A percentile compares a stretch with the other conserved stretches of the same genome.
Conservation (phyloP, 2,113 vertebrate species). For the Dipodomys ordii region DNA sequence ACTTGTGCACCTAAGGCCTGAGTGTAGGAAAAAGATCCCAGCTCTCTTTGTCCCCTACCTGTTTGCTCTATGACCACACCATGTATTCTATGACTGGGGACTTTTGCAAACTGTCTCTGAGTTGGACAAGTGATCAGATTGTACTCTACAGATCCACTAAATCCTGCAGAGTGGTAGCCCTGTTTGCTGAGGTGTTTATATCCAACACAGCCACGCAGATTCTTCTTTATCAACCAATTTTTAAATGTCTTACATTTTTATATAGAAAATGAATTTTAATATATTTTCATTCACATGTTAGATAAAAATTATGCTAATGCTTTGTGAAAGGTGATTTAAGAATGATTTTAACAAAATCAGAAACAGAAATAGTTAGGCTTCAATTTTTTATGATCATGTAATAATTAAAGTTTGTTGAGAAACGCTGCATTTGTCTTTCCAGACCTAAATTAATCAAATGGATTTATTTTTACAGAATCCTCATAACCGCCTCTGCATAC, state of each 20-base stretch:
- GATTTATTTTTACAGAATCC: constrained; percentile 81
- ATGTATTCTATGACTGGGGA: neutral
- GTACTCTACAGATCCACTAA: neutral
- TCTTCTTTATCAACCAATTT: neutral
- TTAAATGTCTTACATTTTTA: constrained; percentile 20
- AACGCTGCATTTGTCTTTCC: constrained; percentile 24
- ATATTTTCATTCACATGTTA: constrained; percentile 27
- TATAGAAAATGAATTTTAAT: neutral
- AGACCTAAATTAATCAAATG: constrained; percentile 59
- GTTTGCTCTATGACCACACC: too few species aligned
- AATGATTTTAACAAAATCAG: constrained; percentile 35
- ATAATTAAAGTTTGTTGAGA: constrained; percentile 41
- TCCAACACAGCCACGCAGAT: neutral
- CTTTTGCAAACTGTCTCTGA: neutral
- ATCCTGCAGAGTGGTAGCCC: neutral
- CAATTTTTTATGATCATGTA: neutral
- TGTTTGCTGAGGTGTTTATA: constrained; percentile 25
- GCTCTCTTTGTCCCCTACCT: neutral
- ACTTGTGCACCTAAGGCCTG: neutral
- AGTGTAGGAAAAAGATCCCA: neutral
- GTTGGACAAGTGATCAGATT: neutral
- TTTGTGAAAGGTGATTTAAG: constrained; percentile 31
- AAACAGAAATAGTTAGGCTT: constrained; percentile 5
- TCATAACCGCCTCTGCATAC: constrained; percentile 63
- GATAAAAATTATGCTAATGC: constrained; percentile 18